A percentile compares a stretch with the other conserved stretches of the same genome.
Evolutionary conservation across 1,140 invertebrate genomes (phyloP).

Genomic region (Steinernema feltiae): DNA sequence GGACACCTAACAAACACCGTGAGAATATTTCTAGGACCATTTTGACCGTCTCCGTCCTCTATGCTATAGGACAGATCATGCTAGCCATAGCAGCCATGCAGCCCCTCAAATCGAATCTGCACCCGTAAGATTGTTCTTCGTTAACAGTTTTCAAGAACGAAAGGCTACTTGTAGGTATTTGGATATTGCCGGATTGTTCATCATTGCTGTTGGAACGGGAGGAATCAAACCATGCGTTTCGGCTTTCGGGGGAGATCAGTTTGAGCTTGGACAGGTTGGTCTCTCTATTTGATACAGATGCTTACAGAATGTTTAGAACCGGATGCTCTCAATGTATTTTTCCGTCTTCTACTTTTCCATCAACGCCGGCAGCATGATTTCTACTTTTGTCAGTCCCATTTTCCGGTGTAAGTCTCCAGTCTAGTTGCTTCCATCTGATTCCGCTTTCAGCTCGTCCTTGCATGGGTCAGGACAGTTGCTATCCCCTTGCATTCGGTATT

Average conservation of each 20-base stretch:
- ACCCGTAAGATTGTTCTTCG: slow-evolving; percentile 64
- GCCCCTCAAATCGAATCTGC: slow-evolving; percentile 62
- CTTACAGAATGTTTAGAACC: slow-evolving; percentile 17
- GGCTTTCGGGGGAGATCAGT: slow-evolving; percentile 94
- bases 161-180: slow-evolving; percentile 23
- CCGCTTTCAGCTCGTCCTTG: slow-evolving; percentile 69
- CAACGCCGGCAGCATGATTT: slow-evolving; percentile 81
- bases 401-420: slow-evolving; percentile 62
- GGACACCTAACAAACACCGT: background rate
- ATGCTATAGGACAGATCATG: slow-evolving; percentile 75
- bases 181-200: slow-evolving; percentile 57
- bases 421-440: background rate
- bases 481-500: slow-evolving; percentile 81
- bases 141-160: slow-evolving; percentile 17
- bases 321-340: slow-evolving; percentile 68
- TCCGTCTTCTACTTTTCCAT: slow-evolving; percentile 89
- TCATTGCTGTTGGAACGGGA: slow-evolving; percentile 83
- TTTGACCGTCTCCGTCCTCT: slow-evolving; percentile 65
- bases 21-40: slow-evolving; percentile 57
- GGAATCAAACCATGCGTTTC: slow-evolving; percentile 95
- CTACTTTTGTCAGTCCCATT: slow-evolving; percentile 80
- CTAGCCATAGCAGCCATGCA: slow-evolving; percentile 68
- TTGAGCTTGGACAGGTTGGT: slow-evolving; percentile 66
- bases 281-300: background rate
- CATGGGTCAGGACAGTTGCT: slow-evolving; percentile 75